Conservation (phyloP, 2,113 vertebrate genomes). For the Rhinogobius similis region DNA sequence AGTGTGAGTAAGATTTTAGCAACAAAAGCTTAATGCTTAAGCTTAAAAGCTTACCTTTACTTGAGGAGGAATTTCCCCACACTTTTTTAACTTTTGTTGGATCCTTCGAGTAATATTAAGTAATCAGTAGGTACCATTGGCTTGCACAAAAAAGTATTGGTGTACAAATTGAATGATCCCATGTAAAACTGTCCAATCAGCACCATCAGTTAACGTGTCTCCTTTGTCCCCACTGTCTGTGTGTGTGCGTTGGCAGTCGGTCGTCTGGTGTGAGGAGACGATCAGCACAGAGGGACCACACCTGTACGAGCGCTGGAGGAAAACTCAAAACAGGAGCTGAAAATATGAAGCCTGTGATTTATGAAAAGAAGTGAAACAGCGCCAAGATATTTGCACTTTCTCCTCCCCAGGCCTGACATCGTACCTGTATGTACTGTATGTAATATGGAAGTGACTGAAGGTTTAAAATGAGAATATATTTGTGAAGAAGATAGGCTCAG, state of each 20-base stretch:
- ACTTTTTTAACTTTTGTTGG: too few relatives aligned
- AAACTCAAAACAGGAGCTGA: slow-evolving; percentile 60
- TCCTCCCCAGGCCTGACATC: slow-evolving; percentile 73
- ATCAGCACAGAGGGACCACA: slow-evolving; percentile 65
- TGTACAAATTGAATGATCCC: too few relatives aligned
- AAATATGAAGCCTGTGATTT: slow-evolving; percentile 51
- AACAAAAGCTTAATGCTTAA: too few relatives aligned
- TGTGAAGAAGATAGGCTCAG: slow-evolving; percentile 49
- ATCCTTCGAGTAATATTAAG: too few relatives aligned
- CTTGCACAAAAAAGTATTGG: too few relatives aligned
- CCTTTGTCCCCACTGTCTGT: background rate
- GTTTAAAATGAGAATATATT: slow-evolving; percentile 55
- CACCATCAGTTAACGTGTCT: slow-evolving; percentile 18
- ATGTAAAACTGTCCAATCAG: background rate
- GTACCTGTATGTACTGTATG: slow-evolving; percentile 60
- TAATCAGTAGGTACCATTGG: too few relatives aligned
- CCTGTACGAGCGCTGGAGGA: slow-evolving; percentile 63
- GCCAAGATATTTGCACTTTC: slow-evolving; percentile 85
- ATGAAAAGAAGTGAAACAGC: slow-evolving; percentile 63
- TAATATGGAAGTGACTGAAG: slow-evolving; percentile 52
- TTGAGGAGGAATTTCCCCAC: too few relatives aligned
- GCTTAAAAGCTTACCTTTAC: too few relatives aligned
- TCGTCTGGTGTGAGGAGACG: slow-evolving; percentile 77
- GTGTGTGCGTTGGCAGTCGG: slow-evolving; percentile 71
- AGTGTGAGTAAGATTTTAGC: too few relatives aligned